Base-by-base conservation (phyloP, 2,113 vertebrate genomes). In the Neodontobutis hainanensis region DNA sequence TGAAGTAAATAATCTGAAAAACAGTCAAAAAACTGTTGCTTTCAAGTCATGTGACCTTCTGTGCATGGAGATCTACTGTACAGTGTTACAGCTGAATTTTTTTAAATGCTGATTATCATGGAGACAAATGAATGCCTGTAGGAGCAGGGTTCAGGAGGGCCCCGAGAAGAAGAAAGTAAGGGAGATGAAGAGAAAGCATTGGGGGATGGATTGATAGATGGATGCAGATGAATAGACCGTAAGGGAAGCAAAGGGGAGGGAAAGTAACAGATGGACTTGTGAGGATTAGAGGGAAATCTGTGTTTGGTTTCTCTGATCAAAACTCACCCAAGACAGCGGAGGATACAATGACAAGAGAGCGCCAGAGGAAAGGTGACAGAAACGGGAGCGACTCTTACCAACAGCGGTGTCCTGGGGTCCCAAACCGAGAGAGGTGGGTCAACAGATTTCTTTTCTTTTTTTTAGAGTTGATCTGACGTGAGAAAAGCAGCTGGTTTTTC, bases 271-370 rank as follows among this genome's bases (percentile, higher is more conserved):
- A 90, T 86, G 85, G 81, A 82, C 73, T 78, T 78, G 73, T 71
- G 75, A 71, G 88, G 88, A 88, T 85, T 86, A 91, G 80, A 79
- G 65, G 1, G 65, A 69, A 66, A 81, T 88, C 88, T 81, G 80
- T 59, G 75, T 82, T 84, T 67, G 77, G 75, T 87, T 52, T 55
- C 52, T 87, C 71, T 81, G 77, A 70, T 62, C 58, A 72, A 87
- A 83, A 85, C 65, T 75, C 68, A 36, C 55, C 66, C 75, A 77
- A 87, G 82, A 87, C 50, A 43, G 61, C 58, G 38, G 44, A 69
- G 58, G 45, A 53, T 67, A 61, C 27, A 50, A 71, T 11, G 68
- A 74, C 49, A 58, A 70, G 52, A 61, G 56, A 59, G 61, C 15
- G 36, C 50, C 49, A 48, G 70, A 59, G 52, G 62, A 53, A 63